phyloP scores from a whole-genome alignment of 2,888 invertebrate genomes.

The Diarsia rubi region DNA sequence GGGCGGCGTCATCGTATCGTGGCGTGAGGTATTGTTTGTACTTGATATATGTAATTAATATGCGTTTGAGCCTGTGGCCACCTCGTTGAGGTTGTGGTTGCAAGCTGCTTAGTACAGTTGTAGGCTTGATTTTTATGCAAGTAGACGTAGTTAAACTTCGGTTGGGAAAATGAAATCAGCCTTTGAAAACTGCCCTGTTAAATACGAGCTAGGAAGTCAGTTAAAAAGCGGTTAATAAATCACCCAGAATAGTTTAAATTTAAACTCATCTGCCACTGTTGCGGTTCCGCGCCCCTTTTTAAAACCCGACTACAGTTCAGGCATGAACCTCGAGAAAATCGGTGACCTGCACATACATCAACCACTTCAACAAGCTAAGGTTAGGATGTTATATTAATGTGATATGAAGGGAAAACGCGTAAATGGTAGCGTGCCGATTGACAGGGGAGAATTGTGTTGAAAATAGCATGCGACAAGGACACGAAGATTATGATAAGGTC shows the following conservation, averaged over 20 bases:
- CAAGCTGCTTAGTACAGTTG: slow-evolving; percentile 2
- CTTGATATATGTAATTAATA: slow-evolving; percentile 59
- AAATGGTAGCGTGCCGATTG: no score
- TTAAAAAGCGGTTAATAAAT: not conserved
- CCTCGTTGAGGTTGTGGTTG: slow-evolving; percentile 49
- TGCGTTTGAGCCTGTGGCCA: slow-evolving; percentile 56
- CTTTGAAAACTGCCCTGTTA: not conserved
- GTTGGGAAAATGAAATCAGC: not conserved
- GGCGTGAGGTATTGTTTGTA: slow-evolving; percentile 54
- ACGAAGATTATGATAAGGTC: not conserved
- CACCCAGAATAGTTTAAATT: not conserved
- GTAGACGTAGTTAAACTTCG: not conserved
- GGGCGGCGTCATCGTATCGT: slow-evolving; percentile 47
- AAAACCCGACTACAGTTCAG: no score
- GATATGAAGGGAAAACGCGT: no score
- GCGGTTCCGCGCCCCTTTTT: no score
- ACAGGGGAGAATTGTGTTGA: no score
- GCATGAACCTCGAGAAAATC: no score
- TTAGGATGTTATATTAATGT: not conserved
- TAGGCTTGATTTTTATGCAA: not conserved
- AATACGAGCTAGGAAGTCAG: not conserved
- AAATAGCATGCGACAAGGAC: no score
- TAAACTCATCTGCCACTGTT: no score
- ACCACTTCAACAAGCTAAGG: not conserved
- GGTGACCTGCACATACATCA: no score